Conservation (phyloP, 2,888 invertebrate genomes). For the Perdita meconis region DNA sequence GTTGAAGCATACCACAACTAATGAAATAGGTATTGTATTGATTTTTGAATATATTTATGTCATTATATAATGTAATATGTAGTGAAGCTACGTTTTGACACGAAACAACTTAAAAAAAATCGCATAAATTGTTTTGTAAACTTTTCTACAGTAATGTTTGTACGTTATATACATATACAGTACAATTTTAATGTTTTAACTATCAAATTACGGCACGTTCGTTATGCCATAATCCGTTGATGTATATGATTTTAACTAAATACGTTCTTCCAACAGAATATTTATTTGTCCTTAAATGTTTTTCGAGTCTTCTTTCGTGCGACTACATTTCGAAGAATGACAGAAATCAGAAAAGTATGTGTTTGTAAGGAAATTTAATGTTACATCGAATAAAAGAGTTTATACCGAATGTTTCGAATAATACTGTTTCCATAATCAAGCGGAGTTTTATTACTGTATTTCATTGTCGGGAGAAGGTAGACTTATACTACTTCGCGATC, state of each 20-base stretch:
- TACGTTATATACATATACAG: not conserved
- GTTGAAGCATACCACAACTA: not conserved
- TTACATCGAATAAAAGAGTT: too few relatives aligned
- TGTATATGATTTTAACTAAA: too few relatives aligned
- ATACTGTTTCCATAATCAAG: too few relatives aligned
- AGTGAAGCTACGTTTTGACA: slow-evolving; percentile 17
- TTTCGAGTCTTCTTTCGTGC: too few relatives aligned
- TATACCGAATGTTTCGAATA: too few relatives aligned
- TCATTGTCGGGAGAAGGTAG: not conserved
- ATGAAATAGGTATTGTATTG: slow-evolving; percentile 4
- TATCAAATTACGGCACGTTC: not conserved
- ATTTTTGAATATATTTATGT: slow-evolving; percentile 46
- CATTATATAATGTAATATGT: slow-evolving; percentile 24
- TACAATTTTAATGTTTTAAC: not conserved
- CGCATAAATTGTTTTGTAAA: slow-evolving; percentile 4
- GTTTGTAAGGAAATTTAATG: too few relatives aligned
- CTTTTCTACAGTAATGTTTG: slow-evolving; percentile 5
- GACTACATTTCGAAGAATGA: too few relatives aligned
- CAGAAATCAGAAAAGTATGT: too few relatives aligned
- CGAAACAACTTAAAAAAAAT: not conserved
- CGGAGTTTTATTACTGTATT: too few relatives aligned
- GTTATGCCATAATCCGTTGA: too few relatives aligned
- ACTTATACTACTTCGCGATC: slow-evolving; percentile 20
- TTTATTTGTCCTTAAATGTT: too few relatives aligned
- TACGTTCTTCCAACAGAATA: too few relatives aligned